These are phyloP conservation scores for Odobenus rosmarus DNA, from an alignment of 2,113 vertebrate species.

Conservation along the genomic window DNA sequence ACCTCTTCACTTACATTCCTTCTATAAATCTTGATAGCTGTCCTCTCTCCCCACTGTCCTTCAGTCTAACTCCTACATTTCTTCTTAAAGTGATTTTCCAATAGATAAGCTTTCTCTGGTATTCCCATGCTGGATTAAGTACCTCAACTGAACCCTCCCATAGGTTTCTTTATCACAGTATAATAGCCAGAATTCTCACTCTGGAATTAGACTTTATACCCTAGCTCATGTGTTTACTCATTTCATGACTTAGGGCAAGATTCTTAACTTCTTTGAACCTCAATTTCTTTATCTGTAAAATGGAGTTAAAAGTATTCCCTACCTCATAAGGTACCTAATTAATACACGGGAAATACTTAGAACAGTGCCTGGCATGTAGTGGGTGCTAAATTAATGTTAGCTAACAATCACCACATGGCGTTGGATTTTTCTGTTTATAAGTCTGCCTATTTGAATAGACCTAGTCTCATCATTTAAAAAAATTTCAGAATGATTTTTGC, in stretches of 20 bases:
- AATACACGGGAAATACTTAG: not conserved
- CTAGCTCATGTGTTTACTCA: not conserved
- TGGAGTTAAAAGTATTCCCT: not conserved
- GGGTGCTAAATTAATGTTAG: conserved; percentile 19
- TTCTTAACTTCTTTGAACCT: conserved; percentile 30
- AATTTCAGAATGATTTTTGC: not conserved
- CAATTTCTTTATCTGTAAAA: not conserved
- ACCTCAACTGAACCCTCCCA: not conserved
- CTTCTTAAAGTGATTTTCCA: not conserved
- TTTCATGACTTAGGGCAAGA: not conserved
- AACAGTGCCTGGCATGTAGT: not conserved
- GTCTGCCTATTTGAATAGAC: not conserved
- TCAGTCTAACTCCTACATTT: not conserved
- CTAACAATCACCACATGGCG: not conserved
- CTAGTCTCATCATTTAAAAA: not conserved
- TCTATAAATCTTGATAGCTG: not conserved
- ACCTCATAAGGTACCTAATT: not conserved
- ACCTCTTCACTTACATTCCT: not conserved
- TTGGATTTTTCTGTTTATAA: conserved; percentile 7
- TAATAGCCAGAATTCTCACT: not conserved
- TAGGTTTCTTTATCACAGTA: not conserved
- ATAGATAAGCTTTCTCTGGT: not conserved
- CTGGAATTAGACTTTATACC: not conserved
- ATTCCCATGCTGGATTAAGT: not conserved
- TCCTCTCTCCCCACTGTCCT: not conserved